phyloP scores from a whole-genome alignment of 2,797 vertebrate species.

The Setipinna tenuifilis region DNA sequence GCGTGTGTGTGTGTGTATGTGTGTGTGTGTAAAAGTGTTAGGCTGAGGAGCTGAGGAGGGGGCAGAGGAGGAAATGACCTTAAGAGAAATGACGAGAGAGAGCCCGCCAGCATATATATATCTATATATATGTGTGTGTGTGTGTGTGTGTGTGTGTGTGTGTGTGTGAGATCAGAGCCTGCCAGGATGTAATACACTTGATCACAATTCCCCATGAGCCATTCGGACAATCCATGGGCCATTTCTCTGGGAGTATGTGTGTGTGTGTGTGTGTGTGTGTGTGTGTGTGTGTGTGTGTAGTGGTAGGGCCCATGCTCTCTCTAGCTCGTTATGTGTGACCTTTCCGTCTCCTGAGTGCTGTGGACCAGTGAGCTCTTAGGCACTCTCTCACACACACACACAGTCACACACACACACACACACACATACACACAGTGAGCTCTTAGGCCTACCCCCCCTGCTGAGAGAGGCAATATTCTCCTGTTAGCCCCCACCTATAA shows the following conservation, averaged over 20 bases:
- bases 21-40: no score
- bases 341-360: slow-evolving; percentile 73
- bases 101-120: neutral
- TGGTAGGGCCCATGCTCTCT: slow-evolving; percentile 49
- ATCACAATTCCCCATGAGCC: slow-evolving; percentile 72
- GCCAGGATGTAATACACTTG: slow-evolving; percentile 73
- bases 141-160: neutral
- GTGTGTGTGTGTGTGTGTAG: slow-evolving; percentile 18
- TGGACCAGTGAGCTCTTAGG: slow-evolving; percentile 66
- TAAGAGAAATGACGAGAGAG: neutral
- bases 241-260: slow-evolving; percentile 62
- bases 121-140: slow-evolving; percentile 2
- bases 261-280: neutral
- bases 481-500: no score
- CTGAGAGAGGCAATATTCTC: no score
- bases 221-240: slow-evolving; percentile 63
- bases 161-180: no score
- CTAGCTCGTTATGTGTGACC: slow-evolving; percentile 75
- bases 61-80: neutral
- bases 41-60: neutral
- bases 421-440: no score
- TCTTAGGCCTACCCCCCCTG: no score
- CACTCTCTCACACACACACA: slow-evolving; percentile 19
- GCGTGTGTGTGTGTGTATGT: no score
- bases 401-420: no score